Evolutionary conservation across 2,113 vertebrate genomes (phyloP), one percentile per base, ranked within the genome.

Genomic region (Hemibagrus wyckioides): DNA sequence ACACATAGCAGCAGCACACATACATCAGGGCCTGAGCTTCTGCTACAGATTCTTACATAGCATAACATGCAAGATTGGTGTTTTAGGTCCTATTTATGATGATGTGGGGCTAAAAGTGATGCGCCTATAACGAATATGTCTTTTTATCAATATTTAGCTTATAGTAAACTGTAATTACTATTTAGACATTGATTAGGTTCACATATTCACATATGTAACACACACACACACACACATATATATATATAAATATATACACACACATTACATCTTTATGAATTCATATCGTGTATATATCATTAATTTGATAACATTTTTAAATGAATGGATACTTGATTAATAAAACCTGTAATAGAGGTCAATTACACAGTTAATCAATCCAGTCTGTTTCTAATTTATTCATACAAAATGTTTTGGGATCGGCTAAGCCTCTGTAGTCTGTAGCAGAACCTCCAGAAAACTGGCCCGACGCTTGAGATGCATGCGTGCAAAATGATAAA

Each of bases 381-480:
- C 61, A 65, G 5, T 28, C 14, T 67, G 23, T 28, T 75, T 48
- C 14, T n/a, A 14, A 39, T 57, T 39, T 80, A 57, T 39, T 71
- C 11, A 54, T 23, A 52, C 9, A 52, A 25, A 52, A 69, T 14
- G 19, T 48, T 86, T 82, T 77, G 61, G 30, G 54, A 71, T 85
- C 36, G 86, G 75, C 75, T 83, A 73, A 50, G 75, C 80, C 73
- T 83, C 85, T 85, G 88, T 81, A 75, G 61, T 79, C 96, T 97
- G 97, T 98, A 98, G 98, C 97, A 99, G 97, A 97, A 99, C 95
- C 97, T 97, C 98, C 96, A 97, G 96, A 94, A 95, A 92, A 94
- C 93, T 56, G 97, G 97, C 96, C 97, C 95, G 96, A 94, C 96
- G 97, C 96, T 98, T 99, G 96, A 98, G 93, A 93, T 97, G 97